Evolutionary conservation across 2,888 invertebrate species (phyloP).

Genomic region (Tachina grossa): DNA sequence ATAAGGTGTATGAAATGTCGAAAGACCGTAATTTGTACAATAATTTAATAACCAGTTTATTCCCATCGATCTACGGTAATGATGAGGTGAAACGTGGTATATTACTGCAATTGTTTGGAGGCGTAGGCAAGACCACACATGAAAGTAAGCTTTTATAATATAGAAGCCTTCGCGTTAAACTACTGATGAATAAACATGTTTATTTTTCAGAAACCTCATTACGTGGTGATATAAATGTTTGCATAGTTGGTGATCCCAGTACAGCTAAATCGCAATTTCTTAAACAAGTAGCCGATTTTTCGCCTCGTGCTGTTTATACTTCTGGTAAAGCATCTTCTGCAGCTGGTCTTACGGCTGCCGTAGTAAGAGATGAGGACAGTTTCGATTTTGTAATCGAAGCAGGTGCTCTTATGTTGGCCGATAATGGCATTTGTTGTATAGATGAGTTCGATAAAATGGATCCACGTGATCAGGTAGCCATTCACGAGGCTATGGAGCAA

Average conservation of each 20-base stretch:
- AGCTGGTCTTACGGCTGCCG: constrained; percentile 99
- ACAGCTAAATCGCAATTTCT: constrained; percentile 99
- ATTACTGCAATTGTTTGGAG: constrained; percentile 97
- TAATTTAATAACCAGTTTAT: constrained; percentile 94
- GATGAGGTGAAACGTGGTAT: constrained; percentile 97
- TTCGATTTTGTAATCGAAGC: constrained; percentile 99
- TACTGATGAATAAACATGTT: neutral
- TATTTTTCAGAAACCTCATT: constrained; percentile 88
- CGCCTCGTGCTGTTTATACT: constrained; percentile 98
- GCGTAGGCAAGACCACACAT: constrained; percentile 95
- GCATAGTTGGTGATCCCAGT: constrained; percentile 99
- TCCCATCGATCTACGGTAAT: constrained; percentile 98
- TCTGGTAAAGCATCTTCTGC: constrained; percentile 99
- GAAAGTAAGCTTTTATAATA: constrained; percentile 85
- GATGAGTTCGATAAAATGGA: constrained; percentile 99
- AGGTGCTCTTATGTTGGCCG: constrained; percentile 99
- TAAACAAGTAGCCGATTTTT: constrained; percentile 96
- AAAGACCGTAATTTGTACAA: constrained; percentile 94
- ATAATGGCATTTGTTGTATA: constrained; percentile 99
- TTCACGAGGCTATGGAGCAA: constrained; percentile 99
- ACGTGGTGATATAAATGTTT: constrained; percentile 98
- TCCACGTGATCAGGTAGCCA: constrained; percentile 97
- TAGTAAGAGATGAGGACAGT: constrained; percentile 98
- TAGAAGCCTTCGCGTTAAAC: neutral
- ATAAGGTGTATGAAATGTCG: constrained; percentile 98